phyloP scores from a whole-genome alignment of 2,888 invertebrate species.

The Hyalella azteca region DNA sequence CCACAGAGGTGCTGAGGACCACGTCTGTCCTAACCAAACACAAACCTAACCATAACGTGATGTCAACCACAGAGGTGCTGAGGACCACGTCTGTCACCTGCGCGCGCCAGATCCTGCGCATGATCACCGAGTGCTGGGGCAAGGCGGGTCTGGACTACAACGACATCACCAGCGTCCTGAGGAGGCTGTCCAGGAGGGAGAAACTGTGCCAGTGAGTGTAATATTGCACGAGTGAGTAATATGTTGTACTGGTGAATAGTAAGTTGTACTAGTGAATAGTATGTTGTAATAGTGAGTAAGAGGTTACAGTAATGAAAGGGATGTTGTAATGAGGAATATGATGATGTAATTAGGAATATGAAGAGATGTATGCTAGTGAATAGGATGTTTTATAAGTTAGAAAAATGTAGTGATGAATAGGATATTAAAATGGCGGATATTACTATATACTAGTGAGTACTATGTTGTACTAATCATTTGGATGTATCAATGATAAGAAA shows the following conservation, averaged over 20 bases:
- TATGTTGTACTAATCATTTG: no score
- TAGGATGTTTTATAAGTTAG: no score
- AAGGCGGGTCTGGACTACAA: slow-evolving; percentile 12
- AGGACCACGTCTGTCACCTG: neutral
- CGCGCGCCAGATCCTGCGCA: neutral
- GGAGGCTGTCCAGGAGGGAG: slow-evolving; percentile 6
- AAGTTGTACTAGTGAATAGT: neutral
- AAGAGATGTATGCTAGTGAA: no score
- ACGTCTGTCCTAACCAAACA: no score
- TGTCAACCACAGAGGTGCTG: neutral
- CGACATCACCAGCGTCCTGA: slow-evolving; percentile 6
- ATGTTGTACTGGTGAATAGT: neutral
- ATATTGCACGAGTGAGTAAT: neutral
- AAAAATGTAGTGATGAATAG: no score
- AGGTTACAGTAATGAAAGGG: neutral
- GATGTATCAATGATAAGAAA: no score
- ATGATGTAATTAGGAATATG: no score
- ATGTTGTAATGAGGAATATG: neutral
- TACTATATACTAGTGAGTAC: no score
- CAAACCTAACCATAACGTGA: neutral
- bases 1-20: no score
- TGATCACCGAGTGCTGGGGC: slow-evolving; percentile 9
- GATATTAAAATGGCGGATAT: no score
- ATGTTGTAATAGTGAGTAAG: neutral
- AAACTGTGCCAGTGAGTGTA: slow-evolving; percentile 3